These are phyloP conservation scores for Coptodon bakossiorum DNA, from an alignment of 2,113 vertebrate genomes.

Conservation along the genomic window DNA sequence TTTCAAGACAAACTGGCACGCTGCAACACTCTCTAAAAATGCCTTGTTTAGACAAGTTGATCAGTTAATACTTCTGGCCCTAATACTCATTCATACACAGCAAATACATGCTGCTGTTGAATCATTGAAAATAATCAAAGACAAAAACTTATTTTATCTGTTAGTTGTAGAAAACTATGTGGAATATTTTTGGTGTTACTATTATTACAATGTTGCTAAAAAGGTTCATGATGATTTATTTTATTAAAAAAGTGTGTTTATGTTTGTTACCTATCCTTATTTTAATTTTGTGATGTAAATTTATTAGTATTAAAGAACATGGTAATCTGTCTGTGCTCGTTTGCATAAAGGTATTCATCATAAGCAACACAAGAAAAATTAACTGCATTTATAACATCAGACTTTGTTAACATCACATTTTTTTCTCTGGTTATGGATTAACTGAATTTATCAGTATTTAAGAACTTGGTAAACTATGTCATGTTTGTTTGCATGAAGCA, in stretches of 20 bases:
- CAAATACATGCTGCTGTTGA: neutral
- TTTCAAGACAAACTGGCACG: neutral
- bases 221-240: neutral
- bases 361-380: neutral
- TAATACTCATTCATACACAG: neutral
- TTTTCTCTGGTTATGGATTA: neutral
- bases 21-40: neutral
- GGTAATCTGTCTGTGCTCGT: neutral
- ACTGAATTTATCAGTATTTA: neutral
- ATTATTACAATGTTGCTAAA: neutral
- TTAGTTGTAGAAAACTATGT: neutral
- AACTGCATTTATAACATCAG: neutral
- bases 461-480: neutral
- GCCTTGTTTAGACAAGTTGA: neutral
- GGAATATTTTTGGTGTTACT: neutral
- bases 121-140: neutral
- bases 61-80: neutral
- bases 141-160: neutral
- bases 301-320: neutral
- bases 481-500: neutral
- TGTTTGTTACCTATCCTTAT: neutral
- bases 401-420: neutral
- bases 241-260: neutral
- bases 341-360: neutral
- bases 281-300: neutral